Evolutionary conservation across 1,140 invertebrate genomes (phyloP), one percentile per base, ranked within the genome.

Genomic region (Procambarus virginalis): DNA sequence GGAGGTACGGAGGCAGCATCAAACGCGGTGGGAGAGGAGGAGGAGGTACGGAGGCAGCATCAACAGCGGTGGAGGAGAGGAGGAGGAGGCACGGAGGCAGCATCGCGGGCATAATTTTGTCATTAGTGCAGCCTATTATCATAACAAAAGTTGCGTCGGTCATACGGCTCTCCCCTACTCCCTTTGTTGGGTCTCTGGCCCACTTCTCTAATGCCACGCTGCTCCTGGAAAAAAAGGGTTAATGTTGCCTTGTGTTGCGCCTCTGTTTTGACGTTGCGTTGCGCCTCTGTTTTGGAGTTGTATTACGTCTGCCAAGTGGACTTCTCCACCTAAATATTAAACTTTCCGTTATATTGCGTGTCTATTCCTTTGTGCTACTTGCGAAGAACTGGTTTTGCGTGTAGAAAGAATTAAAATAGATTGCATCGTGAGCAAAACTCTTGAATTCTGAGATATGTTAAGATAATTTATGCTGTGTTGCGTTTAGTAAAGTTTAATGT

Each of bases 41-140:
- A n/a, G 75, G 75, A 3, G 12, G 5, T 45, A 22, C 6, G 17
- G 46, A 34, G 34, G 34, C 34, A 34, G 34, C 34, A 34, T 34
- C 34, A 34, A 34, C 34, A 84, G 51, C 8, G 51, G 51, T 55
- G 22, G 80, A 82, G 80, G 60, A 0, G 60, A 82, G 45, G 34
- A n/a, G n/a, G n/a, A 34, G 58, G 80, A 82, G 80, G 80, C 3
- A 55, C n/a, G 55, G 80, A 55, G 60, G 68, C 64, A 70, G 82
- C 82, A 84, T 70, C 70, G 64, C 49, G 76, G 76, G 85, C 85
- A 86, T 86, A 86, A 86, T 86, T 86, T 86, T 80, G 85, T 87
- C 85, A 87, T 87, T 87, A 87, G 85, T 45, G 45, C 46, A 46
- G 60, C 78, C 78, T 73, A 87, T 87, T 87, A 87, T 87, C 85